These are phyloP conservation scores for Orycteropus afer DNA, from an alignment of 2,113 vertebrate genomes.

Conservation along the genomic window DNA sequence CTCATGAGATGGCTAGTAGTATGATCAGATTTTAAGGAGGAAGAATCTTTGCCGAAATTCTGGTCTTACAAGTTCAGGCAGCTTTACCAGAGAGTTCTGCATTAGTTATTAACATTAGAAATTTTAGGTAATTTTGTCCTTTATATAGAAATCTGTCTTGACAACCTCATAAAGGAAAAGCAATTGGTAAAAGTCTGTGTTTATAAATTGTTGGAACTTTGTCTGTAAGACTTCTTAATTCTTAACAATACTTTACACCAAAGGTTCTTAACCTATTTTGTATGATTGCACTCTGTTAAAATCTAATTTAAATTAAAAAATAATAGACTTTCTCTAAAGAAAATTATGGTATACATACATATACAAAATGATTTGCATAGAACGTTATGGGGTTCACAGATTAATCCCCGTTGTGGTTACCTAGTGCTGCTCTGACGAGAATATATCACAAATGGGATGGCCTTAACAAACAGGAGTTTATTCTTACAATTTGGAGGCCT, in stretches of 20 bases:
- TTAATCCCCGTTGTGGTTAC: too few species aligned
- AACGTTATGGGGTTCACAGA: neutral
- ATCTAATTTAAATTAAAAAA: neutral
- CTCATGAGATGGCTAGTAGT: neutral
- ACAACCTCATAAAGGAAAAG: neutral
- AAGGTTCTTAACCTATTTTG: neutral
- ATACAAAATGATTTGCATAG: neutral
- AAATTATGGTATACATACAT: neutral
- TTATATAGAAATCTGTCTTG: neutral
- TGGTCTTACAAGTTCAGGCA: neutral
- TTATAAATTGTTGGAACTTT: neutral
- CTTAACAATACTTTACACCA: too few species aligned
- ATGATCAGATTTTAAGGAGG: neutral
- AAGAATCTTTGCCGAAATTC: neutral
- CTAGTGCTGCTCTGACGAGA: too few species aligned
- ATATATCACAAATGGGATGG: too few species aligned
- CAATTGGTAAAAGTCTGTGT: neutral
- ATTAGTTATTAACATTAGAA: neutral
- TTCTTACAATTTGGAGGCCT: too few species aligned
- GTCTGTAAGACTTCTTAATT: too few species aligned
- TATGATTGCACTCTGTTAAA: neutral
- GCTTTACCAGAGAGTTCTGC: neutral
- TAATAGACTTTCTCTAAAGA: neutral
- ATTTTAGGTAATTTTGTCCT: neutral
- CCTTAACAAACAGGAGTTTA: too few species aligned